Evolutionary conservation across 2,797 vertebrate genomes (phyloP).

Genomic region (Artibeus lituratus): DNA sequence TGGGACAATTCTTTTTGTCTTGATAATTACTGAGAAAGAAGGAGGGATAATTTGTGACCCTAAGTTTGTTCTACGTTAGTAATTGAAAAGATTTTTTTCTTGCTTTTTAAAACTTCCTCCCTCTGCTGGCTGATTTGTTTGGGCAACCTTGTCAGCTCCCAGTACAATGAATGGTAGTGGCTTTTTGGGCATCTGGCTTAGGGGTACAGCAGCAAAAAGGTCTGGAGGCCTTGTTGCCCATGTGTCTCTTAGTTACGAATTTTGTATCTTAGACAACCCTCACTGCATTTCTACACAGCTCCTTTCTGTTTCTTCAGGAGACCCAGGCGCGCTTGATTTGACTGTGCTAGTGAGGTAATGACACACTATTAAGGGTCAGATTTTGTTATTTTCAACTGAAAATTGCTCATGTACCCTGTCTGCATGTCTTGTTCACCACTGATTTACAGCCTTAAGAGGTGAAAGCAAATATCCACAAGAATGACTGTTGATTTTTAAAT

Average conservation of each 20-base stretch:
- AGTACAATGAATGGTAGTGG: background rate
- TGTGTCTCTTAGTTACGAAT: background rate
- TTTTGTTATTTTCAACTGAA: constrained; percentile 50
- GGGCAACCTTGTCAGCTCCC: background rate
- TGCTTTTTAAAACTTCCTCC: background rate
- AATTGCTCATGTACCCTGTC: background rate
- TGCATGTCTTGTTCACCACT: constrained; percentile 6
- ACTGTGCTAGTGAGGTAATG: background rate
- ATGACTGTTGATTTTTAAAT: constrained; percentile 21
- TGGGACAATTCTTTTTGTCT: background rate
- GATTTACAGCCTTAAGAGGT: constrained; percentile 16
- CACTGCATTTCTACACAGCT: constrained; percentile 7
- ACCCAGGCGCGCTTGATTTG: background rate
- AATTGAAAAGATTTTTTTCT: background rate
- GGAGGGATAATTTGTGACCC: background rate
- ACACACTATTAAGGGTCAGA: constrained; percentile 32
- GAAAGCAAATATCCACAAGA: constrained; percentile 10
- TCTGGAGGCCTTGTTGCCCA: background rate
- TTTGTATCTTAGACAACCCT: background rate
- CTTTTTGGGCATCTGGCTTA: background rate
- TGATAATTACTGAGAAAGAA: background rate
- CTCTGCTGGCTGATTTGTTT: background rate
- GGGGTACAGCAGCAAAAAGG: background rate
- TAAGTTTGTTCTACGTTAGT: background rate
- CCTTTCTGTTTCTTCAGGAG: background rate